Evolutionary conservation across 2,113 vertebrate species (phyloP).

Genomic region (Oryzias javanicus): DNA sequence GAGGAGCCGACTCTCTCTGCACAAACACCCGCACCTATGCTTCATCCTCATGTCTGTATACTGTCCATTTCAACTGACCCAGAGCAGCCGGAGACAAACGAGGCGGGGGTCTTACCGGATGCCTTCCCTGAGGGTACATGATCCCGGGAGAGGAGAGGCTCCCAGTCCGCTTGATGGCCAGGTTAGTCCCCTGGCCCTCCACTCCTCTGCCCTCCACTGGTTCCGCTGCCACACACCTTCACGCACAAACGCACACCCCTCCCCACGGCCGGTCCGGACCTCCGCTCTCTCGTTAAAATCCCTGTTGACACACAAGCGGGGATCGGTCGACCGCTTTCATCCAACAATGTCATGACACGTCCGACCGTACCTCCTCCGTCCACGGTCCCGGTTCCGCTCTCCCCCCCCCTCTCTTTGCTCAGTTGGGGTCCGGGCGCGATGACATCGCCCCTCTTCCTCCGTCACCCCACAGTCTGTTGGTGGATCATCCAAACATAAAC

Average conservation of each 20-base stretch:
- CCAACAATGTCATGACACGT: constrained; percentile 51
- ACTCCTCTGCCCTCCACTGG: constrained; percentile 71
- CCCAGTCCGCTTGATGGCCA: constrained; percentile 74
- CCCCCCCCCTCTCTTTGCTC: constrained; percentile 38
- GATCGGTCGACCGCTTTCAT: constrained; percentile 37
- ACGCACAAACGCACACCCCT: constrained; percentile 28
- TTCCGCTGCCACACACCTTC: constrained; percentile 35
- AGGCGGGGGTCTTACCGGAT: constrained; percentile 74
- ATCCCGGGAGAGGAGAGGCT: constrained; percentile 77
- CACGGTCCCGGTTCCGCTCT: constrained; percentile 38
- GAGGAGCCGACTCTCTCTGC: constrained; percentile 26
- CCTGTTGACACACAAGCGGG: constrained; percentile 49
- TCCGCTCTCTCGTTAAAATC: constrained; percentile 39
- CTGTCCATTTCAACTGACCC: constrained; percentile 39
- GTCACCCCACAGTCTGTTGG: constrained; percentile 57
- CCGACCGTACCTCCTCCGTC: constrained; percentile 39
- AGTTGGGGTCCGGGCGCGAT: constrained; percentile 64
- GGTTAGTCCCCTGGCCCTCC: constrained; percentile 73
- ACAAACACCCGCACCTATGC: constrained; percentile 34
- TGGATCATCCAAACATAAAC: constrained; percentile 69
- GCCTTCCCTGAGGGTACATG: constrained; percentile 83
- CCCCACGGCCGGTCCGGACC: constrained; percentile 7
- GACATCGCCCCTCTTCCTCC: constrained; percentile 57
- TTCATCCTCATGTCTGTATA: constrained; percentile 52
- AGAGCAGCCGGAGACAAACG: constrained; percentile 14